Evolutionary conservation across 2,113 vertebrate species (phyloP).

Genomic region (Sturnus vulgaris): DNA sequence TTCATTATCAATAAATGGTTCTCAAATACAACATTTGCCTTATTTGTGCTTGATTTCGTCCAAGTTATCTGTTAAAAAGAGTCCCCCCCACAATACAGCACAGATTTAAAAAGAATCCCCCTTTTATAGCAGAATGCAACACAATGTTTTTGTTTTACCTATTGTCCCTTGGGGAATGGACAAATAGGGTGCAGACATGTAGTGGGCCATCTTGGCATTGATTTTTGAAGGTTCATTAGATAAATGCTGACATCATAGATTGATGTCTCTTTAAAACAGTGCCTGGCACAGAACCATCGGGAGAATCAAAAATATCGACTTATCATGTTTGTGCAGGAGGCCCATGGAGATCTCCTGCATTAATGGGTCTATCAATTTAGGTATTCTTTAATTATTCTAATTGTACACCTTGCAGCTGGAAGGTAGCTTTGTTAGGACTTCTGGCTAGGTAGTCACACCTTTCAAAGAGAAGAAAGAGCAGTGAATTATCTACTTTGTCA

Average conservation of each 20-base stretch:
- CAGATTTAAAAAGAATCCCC: not conserved
- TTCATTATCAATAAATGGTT: not conserved
- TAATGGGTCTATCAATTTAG: constrained; percentile 83
- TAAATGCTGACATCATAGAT: constrained; percentile 98
- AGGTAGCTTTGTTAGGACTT: constrained; percentile 70
- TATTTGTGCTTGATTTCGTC: not conserved
- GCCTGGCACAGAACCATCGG: constrained; percentile 81
- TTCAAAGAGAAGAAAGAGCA: constrained; percentile 13
- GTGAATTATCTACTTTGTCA: constrained; percentile 54
- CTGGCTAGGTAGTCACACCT: not conserved
- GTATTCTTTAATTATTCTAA: constrained; percentile 90
- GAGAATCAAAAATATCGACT: constrained; percentile 95
- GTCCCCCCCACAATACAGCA: not conserved
- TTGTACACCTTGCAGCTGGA: constrained; percentile 77
- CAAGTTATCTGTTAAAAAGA: not conserved
- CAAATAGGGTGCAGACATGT: constrained; percentile 72
- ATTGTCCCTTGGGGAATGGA: constrained; percentile 27
- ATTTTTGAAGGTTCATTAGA: constrained; percentile 96
- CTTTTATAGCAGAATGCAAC: not conserved
- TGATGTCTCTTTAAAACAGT: constrained; percentile 99
- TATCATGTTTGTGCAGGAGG: constrained; percentile 74
- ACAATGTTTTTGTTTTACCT: constrained; percentile 39
- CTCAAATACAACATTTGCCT: not conserved
- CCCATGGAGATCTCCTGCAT: constrained; percentile 75
- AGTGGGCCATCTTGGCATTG: constrained; percentile 83